Conservation (phyloP, 2,888 invertebrate genomes). For the Agrotis clavis region DNA sequence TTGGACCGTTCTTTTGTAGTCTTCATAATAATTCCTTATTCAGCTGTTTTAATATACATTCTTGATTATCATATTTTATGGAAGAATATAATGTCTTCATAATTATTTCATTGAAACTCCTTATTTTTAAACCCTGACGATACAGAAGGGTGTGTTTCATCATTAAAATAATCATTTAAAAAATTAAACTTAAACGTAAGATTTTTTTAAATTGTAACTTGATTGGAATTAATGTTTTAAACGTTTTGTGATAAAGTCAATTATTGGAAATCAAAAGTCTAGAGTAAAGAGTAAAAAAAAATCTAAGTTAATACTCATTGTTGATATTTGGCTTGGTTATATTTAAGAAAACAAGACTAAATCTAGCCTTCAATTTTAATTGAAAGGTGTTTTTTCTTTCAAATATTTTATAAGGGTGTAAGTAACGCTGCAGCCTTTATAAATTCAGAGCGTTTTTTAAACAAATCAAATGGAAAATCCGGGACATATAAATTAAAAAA, state of each 20-base stretch:
- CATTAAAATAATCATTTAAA: background rate
- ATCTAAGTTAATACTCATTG: background rate
- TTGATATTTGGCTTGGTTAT: background rate
- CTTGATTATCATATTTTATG: too few relatives aligned
- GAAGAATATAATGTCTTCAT: too few relatives aligned
- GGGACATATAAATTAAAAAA: background rate
- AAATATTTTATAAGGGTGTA: background rate
- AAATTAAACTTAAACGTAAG: background rate
- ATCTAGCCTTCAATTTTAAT: background rate
- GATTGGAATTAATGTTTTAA: too few relatives aligned
- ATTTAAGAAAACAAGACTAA: background rate
- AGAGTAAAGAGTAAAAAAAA: background rate
- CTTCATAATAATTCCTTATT: too few relatives aligned
- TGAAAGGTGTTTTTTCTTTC: background rate
- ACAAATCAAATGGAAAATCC: too few relatives aligned
- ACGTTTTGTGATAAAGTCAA: slow-evolving; percentile 5
- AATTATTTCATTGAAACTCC: too few relatives aligned
- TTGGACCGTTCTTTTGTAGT: too few relatives aligned
- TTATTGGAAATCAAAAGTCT: background rate
- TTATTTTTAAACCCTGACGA: too few relatives aligned
- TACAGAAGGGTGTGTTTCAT: too few relatives aligned
- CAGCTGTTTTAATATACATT: too few relatives aligned
- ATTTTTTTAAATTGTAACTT: background rate
- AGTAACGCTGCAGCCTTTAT: background rate
- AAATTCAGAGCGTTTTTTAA: background rate